Base-by-base conservation (phyloP, 2,888 invertebrate genomes). In the Drosophila antonietae region DNA sequence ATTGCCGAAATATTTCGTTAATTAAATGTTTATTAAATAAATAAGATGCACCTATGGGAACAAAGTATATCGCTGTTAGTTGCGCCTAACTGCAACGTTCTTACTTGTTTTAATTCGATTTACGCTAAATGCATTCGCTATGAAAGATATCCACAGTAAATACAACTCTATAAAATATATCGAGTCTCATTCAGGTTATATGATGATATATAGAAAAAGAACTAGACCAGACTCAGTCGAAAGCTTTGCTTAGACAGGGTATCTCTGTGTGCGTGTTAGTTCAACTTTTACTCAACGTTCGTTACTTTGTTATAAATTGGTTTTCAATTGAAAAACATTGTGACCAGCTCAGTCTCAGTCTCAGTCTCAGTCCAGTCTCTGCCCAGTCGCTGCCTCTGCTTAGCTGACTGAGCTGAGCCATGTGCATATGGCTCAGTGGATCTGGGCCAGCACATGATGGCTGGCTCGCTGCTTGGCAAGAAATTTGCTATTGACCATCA, bases 401-500 rank as follows among this genome's bases (percentile, higher is more conserved):
- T 59, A 64, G 73, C 65, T 60, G 70, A 47, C 69, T 70, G 73
- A 68, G 78, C 79, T 18, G 31, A 74, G 53, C 62, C 81, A 73
- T 79, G 81, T 79, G 81, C 77, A 78, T 78, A 69, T 81, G 70
- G 68, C 81, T 65, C 69, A 62, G 55, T 77, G 75, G 68, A 61
- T 59, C 61, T 61, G 20, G 46, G 2, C 2, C n/a, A 10, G 39
- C 15, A n/a, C 18, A 10, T 18, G 43, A 18, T 18, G 43, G 43
- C 43, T 43, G 18, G 56, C 28, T 39, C 8, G 52, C 52, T 15
- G 41, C 64, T 52, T 63, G 62, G 52, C 61, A 61, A 56, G 57
- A 75, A 73, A 75, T 85, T 81, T 68, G 56, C 72, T 57, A 86
- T 83, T 80, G 80, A 80, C 84, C 88, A 88, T 88, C 90, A 88